Base-by-base conservation (phyloP, 2,113 vertebrate species). In the Heterochromis multidens region DNA sequence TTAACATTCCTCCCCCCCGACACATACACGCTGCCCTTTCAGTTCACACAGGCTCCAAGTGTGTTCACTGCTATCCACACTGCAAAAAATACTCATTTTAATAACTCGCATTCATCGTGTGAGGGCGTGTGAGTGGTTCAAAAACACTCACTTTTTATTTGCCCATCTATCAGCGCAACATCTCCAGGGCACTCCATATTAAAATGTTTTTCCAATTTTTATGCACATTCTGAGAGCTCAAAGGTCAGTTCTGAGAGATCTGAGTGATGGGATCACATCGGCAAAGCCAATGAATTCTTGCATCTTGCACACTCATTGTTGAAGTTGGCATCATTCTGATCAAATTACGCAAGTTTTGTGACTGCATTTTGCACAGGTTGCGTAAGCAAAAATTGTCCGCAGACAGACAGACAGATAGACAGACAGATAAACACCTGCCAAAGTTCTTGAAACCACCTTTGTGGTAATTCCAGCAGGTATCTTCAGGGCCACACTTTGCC, bases 1-100 rank as follows among this genome's bases (percentile, higher is more conserved):
- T 92, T 91, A 91, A 87, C 87, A 91, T 91, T 89, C 91, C 87
- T 78, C 29, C 76, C 23, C 54, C 67, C 23, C 23, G 27, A 37
- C 57, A 65, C 79, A 65, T 61, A 84, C 62, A 76, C 67, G 23
- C 84, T 37, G 14, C 52, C 80, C 77, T 82, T 89, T 59, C 54
- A 70, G 56, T 79, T 61, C 13, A 80, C 80, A 37, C 86, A 86
- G 60, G 7, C 80, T 78, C 63, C 1, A 43, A 74, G 80, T 80
- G 72, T 88, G 56, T 56, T 7, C 23, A 1, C 77, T 40, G 49
- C 62, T 74, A 62, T 84, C 63, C 63, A 61, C 40, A 11, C 59
- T 56, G 52, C 62, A 78, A 62, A 54, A 84, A 88, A 37, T 29
- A 14, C 25, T 74, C n/a, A 4, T 59, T 82, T 84, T 37, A 27